Base-by-base conservation (phyloP, 2,113 vertebrate species). In the Orycteropus afer region DNA sequence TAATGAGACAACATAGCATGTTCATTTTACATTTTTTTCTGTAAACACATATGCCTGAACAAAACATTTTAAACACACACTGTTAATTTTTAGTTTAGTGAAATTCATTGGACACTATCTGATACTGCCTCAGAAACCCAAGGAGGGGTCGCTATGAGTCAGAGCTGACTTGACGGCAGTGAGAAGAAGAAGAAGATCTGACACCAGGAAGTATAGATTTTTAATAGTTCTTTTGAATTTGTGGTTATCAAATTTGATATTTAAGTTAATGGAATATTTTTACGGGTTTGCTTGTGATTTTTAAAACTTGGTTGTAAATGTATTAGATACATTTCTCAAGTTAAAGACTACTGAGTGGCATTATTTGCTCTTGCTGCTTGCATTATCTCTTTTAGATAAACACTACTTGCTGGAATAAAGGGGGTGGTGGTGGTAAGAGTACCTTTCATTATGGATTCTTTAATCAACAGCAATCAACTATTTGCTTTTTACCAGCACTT, bases 401-500 rank as follows among this genome's bases (percentile, higher is more conserved):
- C 17, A 29, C 25, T 71, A 63, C 34, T 51, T 73, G 87, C 76
- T 79, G 59, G 53, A 84, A 88, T 37, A 79, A 77, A 22, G 20
- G 49, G 12, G 34, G 32, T n/a, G n/a, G n/a, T n/a, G n/a, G n/a
- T n/a, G n/a, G n/a, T n/a, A 34, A 34, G 13, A 32, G 32, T 74
- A 37, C 37, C 71, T 94, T 80, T 27, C 53, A 80, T 88, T 79
- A 86, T 15, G 18, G 40, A 86, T 71, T 86, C 29, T 81, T 97
- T 96, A 96, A 94, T 93, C 18, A 92, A 7, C 5, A 93, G 27
- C 82, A 93, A 27, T 80, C 23, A 81, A 89, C 2, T 1, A 23
- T 91, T 80, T 97, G 49, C 77, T 59, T 95, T 96, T 92, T 85
- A 42, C 15, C 90, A 18, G 0, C 49, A 29, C 25, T 91, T 90